These are phyloP conservation scores for Augochlora pura DNA, from an alignment of 1,140 invertebrate genomes.

Conservation along the genomic window DNA sequence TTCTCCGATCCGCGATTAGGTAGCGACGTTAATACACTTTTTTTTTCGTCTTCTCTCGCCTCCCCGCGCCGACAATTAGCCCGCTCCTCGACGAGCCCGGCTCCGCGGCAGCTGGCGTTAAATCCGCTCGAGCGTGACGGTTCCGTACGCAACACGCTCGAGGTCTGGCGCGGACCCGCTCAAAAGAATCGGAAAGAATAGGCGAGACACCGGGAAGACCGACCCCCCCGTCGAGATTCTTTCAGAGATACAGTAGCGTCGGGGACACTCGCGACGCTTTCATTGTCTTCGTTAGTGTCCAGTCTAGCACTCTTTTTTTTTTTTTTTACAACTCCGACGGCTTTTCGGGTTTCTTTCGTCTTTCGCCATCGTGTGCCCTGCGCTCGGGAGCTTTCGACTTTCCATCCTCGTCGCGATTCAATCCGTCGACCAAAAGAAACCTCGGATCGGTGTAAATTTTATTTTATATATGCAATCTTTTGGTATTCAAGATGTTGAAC, in stretches of 20 bases:
- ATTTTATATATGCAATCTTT: too few relatives aligned
- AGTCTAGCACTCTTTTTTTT: too few relatives aligned
- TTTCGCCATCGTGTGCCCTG: too few relatives aligned
- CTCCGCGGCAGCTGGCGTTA: constrained; percentile 8
- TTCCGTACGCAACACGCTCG: constrained; percentile 15
- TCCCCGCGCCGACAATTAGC: neutral
- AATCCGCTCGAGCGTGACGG: constrained; percentile 24
- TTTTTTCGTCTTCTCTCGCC: neutral
- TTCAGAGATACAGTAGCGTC: neutral
- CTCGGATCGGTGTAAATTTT: too few relatives aligned
- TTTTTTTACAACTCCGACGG: too few relatives aligned
- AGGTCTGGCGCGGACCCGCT: neutral
- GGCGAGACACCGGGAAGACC: neutral
- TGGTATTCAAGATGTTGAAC: too few relatives aligned
- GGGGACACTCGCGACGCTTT: too few relatives aligned
- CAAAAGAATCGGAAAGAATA: constrained; percentile 7
- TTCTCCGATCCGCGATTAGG: constrained; percentile 14
- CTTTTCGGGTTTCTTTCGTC: too few relatives aligned
- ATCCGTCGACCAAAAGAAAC: too few relatives aligned
- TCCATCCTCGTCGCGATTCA: too few relatives aligned
- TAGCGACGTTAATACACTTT: constrained; percentile 13
- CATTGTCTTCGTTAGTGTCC: neutral
- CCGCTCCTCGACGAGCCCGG: neutral
- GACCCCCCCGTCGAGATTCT: neutral
- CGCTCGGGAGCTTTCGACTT: too few relatives aligned